These are phyloP conservation scores for Malurus splendens DNA, from an alignment of 2,797 vertebrate genomes.

Conservation along the genomic window DNA sequence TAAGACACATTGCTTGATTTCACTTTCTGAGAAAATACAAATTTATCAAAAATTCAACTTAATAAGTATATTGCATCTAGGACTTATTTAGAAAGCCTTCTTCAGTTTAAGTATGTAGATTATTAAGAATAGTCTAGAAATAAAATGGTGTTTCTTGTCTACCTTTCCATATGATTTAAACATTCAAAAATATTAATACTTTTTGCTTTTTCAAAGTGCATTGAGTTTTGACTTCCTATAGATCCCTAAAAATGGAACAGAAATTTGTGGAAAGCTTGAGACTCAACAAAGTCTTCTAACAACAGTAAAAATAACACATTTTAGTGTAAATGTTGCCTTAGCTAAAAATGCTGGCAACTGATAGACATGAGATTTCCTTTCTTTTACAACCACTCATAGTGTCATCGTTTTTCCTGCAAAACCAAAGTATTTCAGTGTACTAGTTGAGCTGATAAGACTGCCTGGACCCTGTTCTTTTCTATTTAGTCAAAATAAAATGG, in stretches of 20 bases:
- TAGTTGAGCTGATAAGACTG: neutral
- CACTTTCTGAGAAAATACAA: slow-evolving; percentile 18
- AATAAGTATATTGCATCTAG: neutral
- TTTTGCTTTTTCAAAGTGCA: slow-evolving; percentile 12
- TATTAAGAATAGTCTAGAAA: slow-evolving; percentile 29
- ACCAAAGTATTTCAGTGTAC: neutral
- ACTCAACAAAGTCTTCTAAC: neutral
- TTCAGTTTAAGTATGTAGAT: neutral
- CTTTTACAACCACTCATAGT: neutral
- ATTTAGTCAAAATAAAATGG: neutral
- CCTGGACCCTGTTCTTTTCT: neutral
- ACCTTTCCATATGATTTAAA: neutral
- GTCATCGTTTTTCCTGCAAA: neutral
- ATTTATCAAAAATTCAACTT: slow-evolving; percentile 19
- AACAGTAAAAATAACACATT: neutral
- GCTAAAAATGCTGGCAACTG: neutral
- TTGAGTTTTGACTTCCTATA: neutral
- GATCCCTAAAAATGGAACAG: neutral
- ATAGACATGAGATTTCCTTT: neutral
- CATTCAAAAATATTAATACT: neutral
- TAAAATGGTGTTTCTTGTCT: neutral
- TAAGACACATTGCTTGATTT: slow-evolving; percentile 24
- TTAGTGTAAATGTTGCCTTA: neutral
- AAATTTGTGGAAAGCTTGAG: neutral
- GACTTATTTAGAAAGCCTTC: slow-evolving; percentile 45